Conservation (phyloP, 2,888 invertebrate genomes). For the Herminia tarsipennalis region DNA sequence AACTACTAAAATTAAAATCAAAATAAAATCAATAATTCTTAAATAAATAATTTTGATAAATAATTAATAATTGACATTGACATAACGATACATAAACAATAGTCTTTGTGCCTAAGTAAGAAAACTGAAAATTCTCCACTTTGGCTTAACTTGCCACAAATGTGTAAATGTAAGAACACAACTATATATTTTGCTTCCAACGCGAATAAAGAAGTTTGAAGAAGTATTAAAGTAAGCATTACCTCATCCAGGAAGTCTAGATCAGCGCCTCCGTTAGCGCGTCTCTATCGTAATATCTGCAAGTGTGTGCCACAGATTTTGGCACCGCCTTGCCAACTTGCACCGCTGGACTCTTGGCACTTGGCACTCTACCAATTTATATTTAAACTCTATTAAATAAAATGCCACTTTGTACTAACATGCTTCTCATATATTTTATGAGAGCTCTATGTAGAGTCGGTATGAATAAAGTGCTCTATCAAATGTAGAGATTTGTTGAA, state of each 20-base stretch:
- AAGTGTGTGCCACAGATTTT: slow-evolving; percentile 56
- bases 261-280: slow-evolving; percentile 25
- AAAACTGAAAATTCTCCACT: too few species aligned
- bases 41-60: too few species aligned
- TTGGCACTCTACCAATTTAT: slow-evolving; percentile 64
- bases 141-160: too few species aligned
- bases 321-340: slow-evolving; percentile 55
- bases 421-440: slow-evolving; percentile 51
- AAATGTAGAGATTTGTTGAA: slow-evolving; percentile 11
- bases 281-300: slow-evolving; percentile 59
- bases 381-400: slow-evolving; percentile 66
- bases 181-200: too few species aligned
- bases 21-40: too few species aligned
- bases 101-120: too few species aligned
- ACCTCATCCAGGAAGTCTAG: slow-evolving; percentile 29
- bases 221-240: background rate
- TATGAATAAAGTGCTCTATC: slow-evolving; percentile 13
- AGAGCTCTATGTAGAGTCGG: slow-evolving; percentile 17
- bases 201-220: too few species aligned
- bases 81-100: too few species aligned
- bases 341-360: slow-evolving; percentile 32
- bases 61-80: too few species aligned
- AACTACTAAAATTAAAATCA: too few species aligned
- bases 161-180: too few species aligned
- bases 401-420: slow-evolving; percentile 56